Base-by-base conservation (phyloP, 2,888 invertebrate genomes). In the Bellardia pandia region DNA sequence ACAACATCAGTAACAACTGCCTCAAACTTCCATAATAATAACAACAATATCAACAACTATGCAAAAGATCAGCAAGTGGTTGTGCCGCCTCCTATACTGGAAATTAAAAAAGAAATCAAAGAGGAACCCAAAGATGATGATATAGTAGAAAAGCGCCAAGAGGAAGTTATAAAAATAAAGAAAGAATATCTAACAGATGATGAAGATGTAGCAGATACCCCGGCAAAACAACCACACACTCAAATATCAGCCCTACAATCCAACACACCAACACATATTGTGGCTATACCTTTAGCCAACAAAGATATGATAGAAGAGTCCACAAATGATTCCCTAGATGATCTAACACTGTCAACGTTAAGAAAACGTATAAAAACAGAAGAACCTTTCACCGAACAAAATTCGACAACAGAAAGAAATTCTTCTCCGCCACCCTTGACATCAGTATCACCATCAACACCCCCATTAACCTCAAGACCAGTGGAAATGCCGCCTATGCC, bases 101-200 rank as follows among this genome's bases (percentile, higher is more conserved):
- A 92, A 64, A 91, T 92, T 9, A 92, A 92, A 66, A 88, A 89
- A 71, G 92, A 92, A 88, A 91, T 92, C 30, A 92, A 92, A 85
- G 86, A 86, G 9, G 92, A 92, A 45, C 92, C 92, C 5, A 88
- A 84, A 40, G 92, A 92, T 30, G 66, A 89, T 0, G 89, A 88
- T 2, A 51, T 23, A 2, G 9, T 23, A 0, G 48, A 56, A 51
- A 74, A 56, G 0, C 5, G 23, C 6, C 48, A 60, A 0, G 77
- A 58, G 40, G 71, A 75, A 8, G 40, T 75, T n/a, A 13, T 88
- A 8, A 53, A 78, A 69, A 89, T 90, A 45, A 90, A 90, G 83
- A 85, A 89, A 66, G 90, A 90, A 78, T 87, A 86, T 69, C 78
- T 90, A 48, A 88, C 89, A 9, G 90, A 90, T 45, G 90, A 89